Evolutionary conservation across 2,113 vertebrate genomes (phyloP).

Genomic region (Chitala chitala): DNA sequence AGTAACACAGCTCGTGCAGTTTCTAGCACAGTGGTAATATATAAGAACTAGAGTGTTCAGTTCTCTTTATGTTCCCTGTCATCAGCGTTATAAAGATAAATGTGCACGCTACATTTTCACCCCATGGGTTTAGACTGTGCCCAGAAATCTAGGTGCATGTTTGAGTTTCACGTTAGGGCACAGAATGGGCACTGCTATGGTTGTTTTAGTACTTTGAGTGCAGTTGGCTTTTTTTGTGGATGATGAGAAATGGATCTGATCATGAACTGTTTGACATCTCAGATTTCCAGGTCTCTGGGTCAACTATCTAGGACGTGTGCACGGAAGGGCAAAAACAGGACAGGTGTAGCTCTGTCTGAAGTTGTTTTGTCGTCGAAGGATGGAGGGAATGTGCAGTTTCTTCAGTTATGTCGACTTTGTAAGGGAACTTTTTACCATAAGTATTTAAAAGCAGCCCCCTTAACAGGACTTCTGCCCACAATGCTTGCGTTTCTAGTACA

Average conservation of each 20-base stretch:
- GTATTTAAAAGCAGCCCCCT: background rate
- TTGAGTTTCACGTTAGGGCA: background rate
- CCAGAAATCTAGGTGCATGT: background rate
- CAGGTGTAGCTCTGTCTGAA: too few species aligned
- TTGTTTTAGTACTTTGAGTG: background rate
- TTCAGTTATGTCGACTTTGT: background rate
- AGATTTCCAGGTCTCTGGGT: too few species aligned
- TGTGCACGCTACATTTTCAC: background rate
- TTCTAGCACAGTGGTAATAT: background rate
- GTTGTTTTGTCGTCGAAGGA: background rate
- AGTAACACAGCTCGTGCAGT: constrained; percentile 1
- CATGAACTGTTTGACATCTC: background rate
- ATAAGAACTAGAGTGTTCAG: background rate
- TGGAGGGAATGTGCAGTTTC: background rate
- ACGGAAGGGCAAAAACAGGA: background rate
- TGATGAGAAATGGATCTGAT: background rate
- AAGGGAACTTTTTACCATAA: background rate
- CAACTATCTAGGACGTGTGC: background rate
- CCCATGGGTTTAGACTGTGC: background rate
- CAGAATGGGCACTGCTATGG: background rate
- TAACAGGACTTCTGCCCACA: background rate
- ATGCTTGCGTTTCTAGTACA: background rate
- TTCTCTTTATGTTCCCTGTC: background rate
- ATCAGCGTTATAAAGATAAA: background rate
- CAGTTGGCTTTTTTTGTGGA: background rate